Base-by-base conservation (phyloP, 2,797 vertebrate genomes). In the Oreochromis grahami region DNA sequence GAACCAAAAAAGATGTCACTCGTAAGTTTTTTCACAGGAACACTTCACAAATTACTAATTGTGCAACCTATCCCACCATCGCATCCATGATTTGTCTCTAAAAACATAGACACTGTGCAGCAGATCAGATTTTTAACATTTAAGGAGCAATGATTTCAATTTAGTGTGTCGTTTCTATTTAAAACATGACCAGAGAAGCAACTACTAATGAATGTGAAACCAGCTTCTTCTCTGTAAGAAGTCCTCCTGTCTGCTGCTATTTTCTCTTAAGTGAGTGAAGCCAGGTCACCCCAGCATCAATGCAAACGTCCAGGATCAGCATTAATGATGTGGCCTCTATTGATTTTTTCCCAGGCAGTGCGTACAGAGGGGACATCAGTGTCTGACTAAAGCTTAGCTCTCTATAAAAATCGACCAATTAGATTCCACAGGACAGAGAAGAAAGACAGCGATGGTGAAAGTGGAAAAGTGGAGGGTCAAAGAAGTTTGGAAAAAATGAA, bases 291-390 rank as follows among this genome's bases (percentile, higher is more conserved):
- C 21, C 55, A 24, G 76, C 77, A 78, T 90, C 87, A 68, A 83
- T 84, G 74, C 51, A 78, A 78, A 65, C 3, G 68, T 88, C 87
- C 83, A 17, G 6, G 77, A 79, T 85, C 87, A 89, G 82, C 91
- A 81, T 81, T 87, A 89, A 93, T 90, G 90, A 87, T 92, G 89
- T 87, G 82, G 52, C 24, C 82, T 7, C 2, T 85, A 93, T 92
- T 81, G 91, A 94, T 89, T 92, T 92, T 92, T 88, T 90, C 80
- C 82, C 82, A 83, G 81, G 82, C 84, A 85, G 76, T 72, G 84
- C 63, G 79, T 60, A 76, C 45, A 50, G 60, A 78, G 29, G 77
- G 83, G 74, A 83, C 85, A 81, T 84, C 65, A 70, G 63, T 41
- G 74, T 83, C 79, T 84, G 83, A 68, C 65, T 58, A 17, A 77